Conservation (phyloP, 2,888 invertebrate genomes). For the Dolomedes plantarius region DNA sequence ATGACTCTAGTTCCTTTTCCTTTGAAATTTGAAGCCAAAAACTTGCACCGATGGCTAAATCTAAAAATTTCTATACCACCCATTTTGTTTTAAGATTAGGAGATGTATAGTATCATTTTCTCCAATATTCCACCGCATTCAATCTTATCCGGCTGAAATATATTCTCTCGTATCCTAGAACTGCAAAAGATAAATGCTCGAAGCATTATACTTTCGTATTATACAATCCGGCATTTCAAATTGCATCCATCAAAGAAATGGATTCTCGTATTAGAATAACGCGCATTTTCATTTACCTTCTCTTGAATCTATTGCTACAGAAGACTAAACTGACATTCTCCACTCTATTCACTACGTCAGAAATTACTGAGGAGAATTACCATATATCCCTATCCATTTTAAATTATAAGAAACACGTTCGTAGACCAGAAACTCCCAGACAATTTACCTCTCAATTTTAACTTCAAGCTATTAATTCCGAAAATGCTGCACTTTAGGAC, state of each 20-base stretch:
- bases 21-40: too few species aligned
- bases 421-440: neutral
- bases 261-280: neutral
- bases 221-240: neutral
- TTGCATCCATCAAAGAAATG: neutral
- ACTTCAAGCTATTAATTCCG: neutral
- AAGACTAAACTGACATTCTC: neutral
- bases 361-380: neutral
- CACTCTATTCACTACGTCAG: neutral
- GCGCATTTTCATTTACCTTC: neutral
- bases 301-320: neutral
- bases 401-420: neutral
- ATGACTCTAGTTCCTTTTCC: too few species aligned
- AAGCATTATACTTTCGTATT: slow-evolving; percentile 2
- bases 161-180: neutral
- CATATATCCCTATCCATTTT: neutral
- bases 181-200: neutral
- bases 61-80: neutral
- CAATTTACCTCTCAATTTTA: neutral
- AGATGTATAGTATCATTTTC: slow-evolving; percentile 10
- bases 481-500: neutral
- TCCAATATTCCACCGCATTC: neutral
- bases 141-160: neutral
- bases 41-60: neutral
- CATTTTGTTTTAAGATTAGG: neutral